Conservation (phyloP, 2,797 vertebrate species). For the Morelia viridis region DNA sequence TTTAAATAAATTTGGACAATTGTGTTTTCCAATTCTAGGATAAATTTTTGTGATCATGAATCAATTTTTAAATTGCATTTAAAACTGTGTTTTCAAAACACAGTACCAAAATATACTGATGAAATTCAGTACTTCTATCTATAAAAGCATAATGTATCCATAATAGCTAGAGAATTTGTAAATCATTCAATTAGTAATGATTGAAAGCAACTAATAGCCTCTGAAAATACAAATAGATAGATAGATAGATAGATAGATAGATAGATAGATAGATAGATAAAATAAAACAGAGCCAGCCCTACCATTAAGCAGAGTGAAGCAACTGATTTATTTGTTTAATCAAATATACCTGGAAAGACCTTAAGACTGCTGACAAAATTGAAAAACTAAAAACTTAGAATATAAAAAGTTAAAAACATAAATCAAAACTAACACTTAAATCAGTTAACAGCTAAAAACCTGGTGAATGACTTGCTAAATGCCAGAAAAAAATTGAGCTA, state of each 20-base stretch:
- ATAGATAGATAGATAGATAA: no score
- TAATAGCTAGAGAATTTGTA: background rate
- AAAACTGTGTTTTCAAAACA: background rate
- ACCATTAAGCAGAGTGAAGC: background rate
- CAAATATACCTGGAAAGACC: background rate
- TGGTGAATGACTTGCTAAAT: background rate
- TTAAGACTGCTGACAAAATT: background rate
- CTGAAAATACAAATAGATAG: background rate
- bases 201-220: background rate
- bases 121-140: background rate
- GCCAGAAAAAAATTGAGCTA: background rate
- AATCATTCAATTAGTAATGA: background rate
- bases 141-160: background rate
- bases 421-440: background rate
- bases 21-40: background rate
- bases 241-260: no score
- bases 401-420: background rate
- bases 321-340: background rate
- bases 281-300: background rate
- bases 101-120: background rate
- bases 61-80: background rate
- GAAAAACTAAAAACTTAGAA: background rate
- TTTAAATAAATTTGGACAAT: slow-evolving; percentile 36
- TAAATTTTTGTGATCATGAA: background rate
- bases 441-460: background rate